Conservation (phyloP, 1,140 invertebrate genomes). For the Rhopalosiphum maidis region DNA sequence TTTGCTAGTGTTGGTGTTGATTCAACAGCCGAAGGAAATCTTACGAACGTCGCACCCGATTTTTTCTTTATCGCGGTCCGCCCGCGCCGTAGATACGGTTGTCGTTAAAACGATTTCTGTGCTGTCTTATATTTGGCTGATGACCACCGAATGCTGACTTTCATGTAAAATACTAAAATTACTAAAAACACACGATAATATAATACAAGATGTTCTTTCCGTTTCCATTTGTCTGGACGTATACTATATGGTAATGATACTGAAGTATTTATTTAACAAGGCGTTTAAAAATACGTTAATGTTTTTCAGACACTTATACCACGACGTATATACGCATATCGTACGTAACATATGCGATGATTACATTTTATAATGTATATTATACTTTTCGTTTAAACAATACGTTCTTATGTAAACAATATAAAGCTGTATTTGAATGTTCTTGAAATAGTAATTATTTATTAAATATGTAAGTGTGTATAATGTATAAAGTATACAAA, state of each 20-base stretch:
- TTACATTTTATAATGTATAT: conserved; percentile 13
- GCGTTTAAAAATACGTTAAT: conserved; percentile 4
- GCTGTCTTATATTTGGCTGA: background rate
- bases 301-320: background rate
- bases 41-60: background rate
- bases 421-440: background rate
- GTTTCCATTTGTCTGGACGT: background rate
- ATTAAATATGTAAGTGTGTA: background rate
- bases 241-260: background rate
- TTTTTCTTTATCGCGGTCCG: background rate
- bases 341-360: background rate
- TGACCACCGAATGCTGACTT: background rate
- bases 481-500: background rate
- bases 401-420: background rate
- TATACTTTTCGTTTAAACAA: background rate
- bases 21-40: background rate
- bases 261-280: conserved; percentile 17
- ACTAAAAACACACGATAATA: background rate
- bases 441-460: background rate
- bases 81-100: background rate
- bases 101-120: background rate
- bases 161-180: background rate
- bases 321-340: background rate
- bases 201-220: background rate
- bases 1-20: too few species aligned